phyloP scores from a whole-genome alignment of 2,797 vertebrate species.

The Coluber constrictor region DNA sequence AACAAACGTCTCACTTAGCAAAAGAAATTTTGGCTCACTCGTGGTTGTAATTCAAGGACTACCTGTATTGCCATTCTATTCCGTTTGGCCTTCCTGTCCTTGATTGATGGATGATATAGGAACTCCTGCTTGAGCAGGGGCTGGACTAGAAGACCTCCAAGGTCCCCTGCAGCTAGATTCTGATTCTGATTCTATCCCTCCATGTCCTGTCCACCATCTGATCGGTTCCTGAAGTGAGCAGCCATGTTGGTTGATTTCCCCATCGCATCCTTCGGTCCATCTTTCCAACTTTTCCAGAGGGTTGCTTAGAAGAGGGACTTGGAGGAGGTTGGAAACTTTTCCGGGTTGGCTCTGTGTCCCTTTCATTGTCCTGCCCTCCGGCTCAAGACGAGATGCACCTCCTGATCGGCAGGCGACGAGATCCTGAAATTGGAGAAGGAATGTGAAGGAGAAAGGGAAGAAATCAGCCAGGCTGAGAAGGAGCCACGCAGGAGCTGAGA shows the following conservation, averaged over 20 bases:
- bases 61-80: background rate
- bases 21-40: too few species aligned
- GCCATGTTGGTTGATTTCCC: accelerated
- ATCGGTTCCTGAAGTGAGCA: background rate
- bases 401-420: background rate
- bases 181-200: too few species aligned
- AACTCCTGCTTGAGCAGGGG: too few species aligned
- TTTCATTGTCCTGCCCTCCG: background rate
- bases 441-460: background rate
- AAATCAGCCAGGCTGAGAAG: background rate
- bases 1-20: too few species aligned
- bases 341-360: accelerated
- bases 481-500: too few species aligned
- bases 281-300: background rate
- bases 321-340: background rate
- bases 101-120: background rate
- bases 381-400: background rate
- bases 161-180: too few species aligned
- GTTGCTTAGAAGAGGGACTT: background rate
- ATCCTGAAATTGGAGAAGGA: background rate
- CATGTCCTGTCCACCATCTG: background rate
- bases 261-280: background rate
- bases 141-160: too few species aligned
- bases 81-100: background rate
- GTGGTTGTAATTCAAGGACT: too few species aligned